Conservation (phyloP, 2,888 invertebrate genomes). For the Marronus borbonicus region DNA sequence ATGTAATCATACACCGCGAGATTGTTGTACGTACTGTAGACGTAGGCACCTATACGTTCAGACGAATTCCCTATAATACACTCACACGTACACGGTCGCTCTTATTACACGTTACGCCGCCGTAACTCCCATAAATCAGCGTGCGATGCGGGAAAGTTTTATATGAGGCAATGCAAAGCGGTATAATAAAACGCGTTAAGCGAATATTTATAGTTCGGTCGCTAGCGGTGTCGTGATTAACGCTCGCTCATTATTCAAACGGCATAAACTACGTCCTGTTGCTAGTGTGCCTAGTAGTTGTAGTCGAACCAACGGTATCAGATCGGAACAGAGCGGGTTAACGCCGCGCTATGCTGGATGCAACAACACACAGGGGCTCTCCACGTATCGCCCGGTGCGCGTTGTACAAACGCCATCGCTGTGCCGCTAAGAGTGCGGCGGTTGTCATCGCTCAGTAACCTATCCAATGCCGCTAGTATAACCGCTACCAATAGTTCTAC, state of each 20-base stretch:
- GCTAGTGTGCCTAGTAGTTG: conserved; percentile 18
- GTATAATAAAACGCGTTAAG: conserved; percentile 68
- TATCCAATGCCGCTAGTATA: neutral
- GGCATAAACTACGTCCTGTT: conserved; percentile 47
- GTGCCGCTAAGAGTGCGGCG: neutral
- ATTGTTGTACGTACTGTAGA: conserved; percentile 2
- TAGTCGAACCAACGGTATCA: conserved; percentile 4
- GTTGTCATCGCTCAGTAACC: conserved; percentile 13
- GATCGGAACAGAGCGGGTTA: conserved; percentile 4
- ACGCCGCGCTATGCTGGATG: neutral
- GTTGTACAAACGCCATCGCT: neutral
- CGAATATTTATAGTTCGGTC: conserved; percentile 68
- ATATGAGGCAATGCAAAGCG: conserved; percentile 66
- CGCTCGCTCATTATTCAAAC: conserved; percentile 67
- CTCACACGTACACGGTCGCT: conserved; percentile 21
- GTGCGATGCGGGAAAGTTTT: conserved; percentile 50
- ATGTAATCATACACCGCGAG: conserved; percentile 18
- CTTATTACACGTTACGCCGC: conserved; percentile 38
- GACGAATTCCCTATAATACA: conserved; percentile 20
- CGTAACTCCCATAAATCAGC: conserved; percentile 28
- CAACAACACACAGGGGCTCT: neutral
- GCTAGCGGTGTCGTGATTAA: conserved; percentile 67
- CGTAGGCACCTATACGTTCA: conserved; percentile 1
- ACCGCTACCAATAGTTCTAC: neutral
- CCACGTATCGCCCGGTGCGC: neutral